Base-by-base conservation (phyloP, 1,140 invertebrate species). In the Panulirus ornatus region DNA sequence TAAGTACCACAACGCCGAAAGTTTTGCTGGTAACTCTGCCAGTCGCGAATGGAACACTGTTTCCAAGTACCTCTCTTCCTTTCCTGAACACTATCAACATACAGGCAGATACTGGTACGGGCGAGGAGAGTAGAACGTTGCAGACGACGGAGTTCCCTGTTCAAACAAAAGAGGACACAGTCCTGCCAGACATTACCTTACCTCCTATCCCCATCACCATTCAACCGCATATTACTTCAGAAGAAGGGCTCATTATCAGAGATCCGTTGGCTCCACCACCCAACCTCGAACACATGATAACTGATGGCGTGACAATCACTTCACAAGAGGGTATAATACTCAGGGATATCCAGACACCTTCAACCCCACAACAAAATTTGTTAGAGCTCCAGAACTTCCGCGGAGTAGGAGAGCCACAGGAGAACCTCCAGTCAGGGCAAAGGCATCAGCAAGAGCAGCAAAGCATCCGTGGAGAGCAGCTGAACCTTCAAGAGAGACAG, bases 1-100 rank as follows among this genome's bases (percentile, higher is more conserved):
- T 71, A 14, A 73, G 34, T 34, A 54, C 47, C 36, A 36, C 75
- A 27, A 75, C 88, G n/a, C 88, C 88, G 22, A 82, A 40, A 22
- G 34, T 89, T 30, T 76, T 89, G 16, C 42, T 89, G 30, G n/a
- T 89, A 16, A 51, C 86, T 36, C n/a, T 89, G 14, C 88, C 88
- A 42, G 36, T 89, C 1, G 44, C 34, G 16, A 89, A 89, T 76
- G 40, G 44, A 19, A 40, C 78, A 22, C 1, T 70, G 8, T n/a
- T 51, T 3, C 16, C 79, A 8, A 70, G 42, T 40, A 79, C 38
- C 54, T 14, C 76, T 27, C 1, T 73, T 73, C 42, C 42, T 47
- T 11, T 66, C 40, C 11, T 30, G 51, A 75, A 22, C 34, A 70
- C n/a, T 8, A 70, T 19, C 38, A 34, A n/a, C 38, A 16, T 81